Evolutionary conservation across 2,888 invertebrate species (phyloP).

Genomic region (Tetrapedia diversipes): DNA sequence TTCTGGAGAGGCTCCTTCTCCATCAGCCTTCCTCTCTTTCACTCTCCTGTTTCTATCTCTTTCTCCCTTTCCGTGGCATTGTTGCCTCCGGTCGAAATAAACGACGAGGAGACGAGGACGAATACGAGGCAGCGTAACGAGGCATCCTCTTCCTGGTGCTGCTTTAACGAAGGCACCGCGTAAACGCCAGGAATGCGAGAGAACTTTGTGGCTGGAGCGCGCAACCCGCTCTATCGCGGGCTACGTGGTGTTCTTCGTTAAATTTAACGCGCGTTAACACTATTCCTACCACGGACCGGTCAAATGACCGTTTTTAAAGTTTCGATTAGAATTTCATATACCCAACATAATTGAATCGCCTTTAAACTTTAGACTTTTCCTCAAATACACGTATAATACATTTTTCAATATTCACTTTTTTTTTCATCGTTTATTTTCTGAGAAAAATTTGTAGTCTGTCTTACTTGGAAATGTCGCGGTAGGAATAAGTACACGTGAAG

Average conservation of each 20-base stretch:
- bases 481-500: no score
- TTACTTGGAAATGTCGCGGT: no score
- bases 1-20: constrained; percentile 31
- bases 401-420: no score
- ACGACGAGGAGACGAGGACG: constrained; percentile 60
- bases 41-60: constrained; percentile 2
- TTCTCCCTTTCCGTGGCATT: constrained; percentile 29
- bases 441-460: no score
- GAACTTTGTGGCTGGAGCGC: neutral
- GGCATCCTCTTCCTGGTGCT: constrained; percentile 64
- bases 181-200: constrained; percentile 35
- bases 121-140: constrained; percentile 64
- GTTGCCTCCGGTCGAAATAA: constrained; percentile 56
- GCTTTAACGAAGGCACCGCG: constrained; percentile 64
- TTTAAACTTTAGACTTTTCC: no score
- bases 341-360: no score
- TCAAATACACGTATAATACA: no score
- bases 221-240: neutral
- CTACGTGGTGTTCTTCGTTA: constrained; percentile 24
- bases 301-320: no score
- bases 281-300: no score
- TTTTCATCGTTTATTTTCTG: no score
- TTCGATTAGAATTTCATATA: no score
- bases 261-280: constrained; percentile 31
- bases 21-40: neutral